phyloP scores from a whole-genome alignment of 2,113 vertebrate species.

The Otus sunia region DNA sequence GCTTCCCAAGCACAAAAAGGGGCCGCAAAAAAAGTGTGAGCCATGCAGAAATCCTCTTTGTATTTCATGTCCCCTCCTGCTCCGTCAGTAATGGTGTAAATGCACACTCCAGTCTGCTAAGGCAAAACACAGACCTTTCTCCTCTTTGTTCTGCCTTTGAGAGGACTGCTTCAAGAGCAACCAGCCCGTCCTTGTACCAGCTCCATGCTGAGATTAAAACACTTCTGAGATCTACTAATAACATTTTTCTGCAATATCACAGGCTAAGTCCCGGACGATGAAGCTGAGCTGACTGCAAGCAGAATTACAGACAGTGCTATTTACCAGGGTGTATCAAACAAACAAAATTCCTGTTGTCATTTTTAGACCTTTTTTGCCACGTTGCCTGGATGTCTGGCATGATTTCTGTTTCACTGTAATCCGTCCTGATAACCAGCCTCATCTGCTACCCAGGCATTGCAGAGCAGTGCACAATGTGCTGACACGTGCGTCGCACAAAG shows the following conservation, averaged over 20 bases:
- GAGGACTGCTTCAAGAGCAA: background rate
- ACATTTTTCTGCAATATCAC: background rate
- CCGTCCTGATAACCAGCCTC: background rate
- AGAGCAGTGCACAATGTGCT: background rate
- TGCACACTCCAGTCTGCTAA: background rate
- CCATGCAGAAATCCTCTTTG: background rate
- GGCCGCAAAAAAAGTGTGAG: background rate
- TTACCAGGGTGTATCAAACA: background rate
- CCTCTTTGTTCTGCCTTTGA: background rate
- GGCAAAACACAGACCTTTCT: background rate
- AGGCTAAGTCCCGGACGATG: background rate
- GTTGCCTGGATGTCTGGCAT: background rate
- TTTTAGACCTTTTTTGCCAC: background rate
- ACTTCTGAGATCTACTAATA: background rate
- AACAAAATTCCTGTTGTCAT: background rate
- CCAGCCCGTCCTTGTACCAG: background rate
- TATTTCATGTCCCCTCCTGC: background rate
- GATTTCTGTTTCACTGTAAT: background rate
- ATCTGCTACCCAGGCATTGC: background rate
- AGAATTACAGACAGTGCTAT: background rate
- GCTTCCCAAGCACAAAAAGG: background rate
- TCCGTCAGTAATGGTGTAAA: background rate
- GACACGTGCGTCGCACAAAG: too few relatives aligned
- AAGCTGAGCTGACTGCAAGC: background rate
- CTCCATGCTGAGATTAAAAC: background rate